Percentiles rank a stretch among this genome's conserved stretches.
These are phyloP conservation scores for Morelia viridis DNA, from an alignment of 2,797 vertebrate genomes.

Conservation along the genomic window DNA sequence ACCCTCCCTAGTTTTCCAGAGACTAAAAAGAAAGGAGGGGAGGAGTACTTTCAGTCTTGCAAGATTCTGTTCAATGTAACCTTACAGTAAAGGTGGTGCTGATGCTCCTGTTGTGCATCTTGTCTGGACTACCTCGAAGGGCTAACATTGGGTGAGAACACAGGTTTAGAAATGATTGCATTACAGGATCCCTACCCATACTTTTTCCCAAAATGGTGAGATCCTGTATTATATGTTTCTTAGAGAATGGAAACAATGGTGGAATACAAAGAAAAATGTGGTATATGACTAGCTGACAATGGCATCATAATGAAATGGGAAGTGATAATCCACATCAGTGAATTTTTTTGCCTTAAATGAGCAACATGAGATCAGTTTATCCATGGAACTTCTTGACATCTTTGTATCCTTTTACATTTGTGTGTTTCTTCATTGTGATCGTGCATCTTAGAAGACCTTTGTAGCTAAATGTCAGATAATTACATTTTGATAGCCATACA, in stretches of 20 bases:
- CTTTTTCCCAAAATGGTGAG: background rate
- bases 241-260: background rate
- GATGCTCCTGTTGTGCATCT: too few species aligned
- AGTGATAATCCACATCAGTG: background rate
- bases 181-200: background rate
- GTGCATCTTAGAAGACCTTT: background rate
- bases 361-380: background rate
- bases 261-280: background rate
- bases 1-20: too few species aligned
- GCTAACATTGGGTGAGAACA: too few species aligned
- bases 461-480: background rate
- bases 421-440: background rate
- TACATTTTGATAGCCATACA: background rate
- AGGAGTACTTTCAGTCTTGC: too few species aligned
- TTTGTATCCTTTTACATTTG: background rate
- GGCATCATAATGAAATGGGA: background rate
- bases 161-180: too few species aligned
- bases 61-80: too few species aligned
- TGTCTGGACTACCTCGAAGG: too few species aligned
- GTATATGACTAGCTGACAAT: background rate
- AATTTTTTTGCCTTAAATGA: background rate
- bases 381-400: background rate
- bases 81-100: too few species aligned
- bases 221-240: background rate
- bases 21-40: too few species aligned